phyloP scores from a whole-genome alignment of 2,888 invertebrate genomes.

The Macropis europaea region DNA sequence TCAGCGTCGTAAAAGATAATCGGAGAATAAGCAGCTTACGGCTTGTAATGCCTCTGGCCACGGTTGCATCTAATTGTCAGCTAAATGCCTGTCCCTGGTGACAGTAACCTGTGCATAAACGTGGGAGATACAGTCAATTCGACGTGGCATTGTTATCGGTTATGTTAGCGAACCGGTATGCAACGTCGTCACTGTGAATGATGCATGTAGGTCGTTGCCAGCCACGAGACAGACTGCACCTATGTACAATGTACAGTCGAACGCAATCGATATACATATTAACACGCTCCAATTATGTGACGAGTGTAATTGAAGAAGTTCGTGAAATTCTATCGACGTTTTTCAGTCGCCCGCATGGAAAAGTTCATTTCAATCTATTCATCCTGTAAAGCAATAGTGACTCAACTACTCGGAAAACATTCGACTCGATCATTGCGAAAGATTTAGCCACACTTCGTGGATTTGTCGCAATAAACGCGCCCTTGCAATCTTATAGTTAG shows the following conservation, averaged over 20 bases:
- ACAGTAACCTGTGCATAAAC: slow-evolving; percentile 36
- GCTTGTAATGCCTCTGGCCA: neutral
- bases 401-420: no score
- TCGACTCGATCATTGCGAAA: no score
- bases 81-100: slow-evolving; percentile 37
- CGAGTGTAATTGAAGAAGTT: slow-evolving; percentile 20
- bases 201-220: slow-evolving; percentile 57
- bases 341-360: neutral
- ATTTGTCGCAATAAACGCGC: no score
- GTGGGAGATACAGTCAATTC: slow-evolving; percentile 43
- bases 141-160: slow-evolving; percentile 36
- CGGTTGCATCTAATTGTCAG: slow-evolving; percentile 36
- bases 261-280: slow-evolving; percentile 31
- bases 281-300: slow-evolving; percentile 31
- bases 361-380: neutral
- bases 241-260: slow-evolving; percentile 22
- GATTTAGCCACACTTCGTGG: no score
- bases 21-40: neutral
- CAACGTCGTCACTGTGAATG: slow-evolving; percentile 54
- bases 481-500: no score
- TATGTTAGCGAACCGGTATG: slow-evolving; percentile 49
- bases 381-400: no score
- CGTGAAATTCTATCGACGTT: slow-evolving; percentile 24
- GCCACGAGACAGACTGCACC: slow-evolving; percentile 29
- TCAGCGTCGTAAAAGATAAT: slow-evolving; percentile 1